Percentiles rank a stretch among this genome's conserved stretches.
phyloP scores from a whole-genome alignment of 2,888 invertebrate genomes.

The Machimus rusticus region DNA sequence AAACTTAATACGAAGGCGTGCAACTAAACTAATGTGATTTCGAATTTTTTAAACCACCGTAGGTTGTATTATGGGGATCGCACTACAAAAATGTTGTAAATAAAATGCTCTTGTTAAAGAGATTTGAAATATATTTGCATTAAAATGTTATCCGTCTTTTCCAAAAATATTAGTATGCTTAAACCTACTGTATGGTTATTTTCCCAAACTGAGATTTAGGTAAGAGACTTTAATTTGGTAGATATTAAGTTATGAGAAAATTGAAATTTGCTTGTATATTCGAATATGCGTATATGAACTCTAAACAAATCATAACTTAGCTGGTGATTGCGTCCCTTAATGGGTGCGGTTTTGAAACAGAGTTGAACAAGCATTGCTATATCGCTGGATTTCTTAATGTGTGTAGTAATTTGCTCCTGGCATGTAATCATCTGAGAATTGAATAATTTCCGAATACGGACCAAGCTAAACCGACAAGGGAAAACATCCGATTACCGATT shows the following conservation, averaged over 20 bases:
- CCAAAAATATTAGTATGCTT: no score
- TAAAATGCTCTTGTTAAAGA: no score
- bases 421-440: background rate
- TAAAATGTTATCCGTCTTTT: no score
- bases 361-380: background rate
- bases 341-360: background rate
- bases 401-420: background rate
- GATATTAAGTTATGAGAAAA: no score
- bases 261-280: background rate
- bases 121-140: no score
- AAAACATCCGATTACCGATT: background rate
- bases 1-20: background rate
- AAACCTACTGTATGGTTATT: no score
- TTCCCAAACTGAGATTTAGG: no score
- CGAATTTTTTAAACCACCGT: background rate
- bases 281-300: background rate
- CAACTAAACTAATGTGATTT: background rate
- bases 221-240: no score
- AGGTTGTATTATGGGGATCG: background rate
- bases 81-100: no score
- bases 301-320: background rate
- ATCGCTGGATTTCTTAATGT: background rate
- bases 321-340: background rate
- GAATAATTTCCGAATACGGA: background rate
- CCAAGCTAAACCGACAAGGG: background rate